Percentiles rank a stretch among this genome's conserved stretches.
Evolutionary conservation across 2,797 vertebrate species (phyloP).

Genomic region (Onychomys arenicola): DNA sequence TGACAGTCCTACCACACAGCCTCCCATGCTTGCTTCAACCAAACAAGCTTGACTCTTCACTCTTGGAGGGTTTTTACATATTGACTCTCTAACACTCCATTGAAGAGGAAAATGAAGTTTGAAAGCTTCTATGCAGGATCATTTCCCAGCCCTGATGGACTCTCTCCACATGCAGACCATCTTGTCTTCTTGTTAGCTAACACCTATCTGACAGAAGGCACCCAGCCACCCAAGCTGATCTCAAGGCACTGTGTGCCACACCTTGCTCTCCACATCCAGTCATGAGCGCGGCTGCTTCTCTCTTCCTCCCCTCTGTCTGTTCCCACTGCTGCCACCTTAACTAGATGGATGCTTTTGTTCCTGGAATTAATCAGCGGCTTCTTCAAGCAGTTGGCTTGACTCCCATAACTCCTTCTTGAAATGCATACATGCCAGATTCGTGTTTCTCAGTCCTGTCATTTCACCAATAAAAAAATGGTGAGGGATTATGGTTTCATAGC

Average conservation of each 20-base stretch:
- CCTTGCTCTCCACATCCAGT: not conserved
- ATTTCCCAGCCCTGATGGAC: conserved; percentile 12
- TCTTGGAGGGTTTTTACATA: not conserved
- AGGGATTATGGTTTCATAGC: not conserved
- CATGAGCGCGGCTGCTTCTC: not conserved
- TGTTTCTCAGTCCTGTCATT: conserved; percentile 5
- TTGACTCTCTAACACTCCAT: not conserved
- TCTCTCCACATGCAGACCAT: not conserved
- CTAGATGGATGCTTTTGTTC: conserved; percentile 18
- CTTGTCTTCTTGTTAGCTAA: not conserved
- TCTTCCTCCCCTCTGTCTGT: not conserved
- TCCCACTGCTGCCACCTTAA: not conserved
- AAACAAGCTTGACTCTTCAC: not conserved
- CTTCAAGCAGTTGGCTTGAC: not conserved
- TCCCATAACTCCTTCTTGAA: not conserved
- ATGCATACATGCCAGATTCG: not conserved
- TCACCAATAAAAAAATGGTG: conserved; percentile 16
- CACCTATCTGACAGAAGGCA: not conserved
- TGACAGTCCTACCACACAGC: not conserved
- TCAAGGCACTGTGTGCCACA: not conserved
- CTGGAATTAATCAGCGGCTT: not conserved
- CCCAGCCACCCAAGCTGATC: not conserved
- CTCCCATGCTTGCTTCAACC: not conserved
- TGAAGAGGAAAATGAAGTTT: not conserved
- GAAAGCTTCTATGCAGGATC: conserved; percentile 6